Conservation (phyloP, 2,113 vertebrate genomes). For the Murina feae region DNA sequence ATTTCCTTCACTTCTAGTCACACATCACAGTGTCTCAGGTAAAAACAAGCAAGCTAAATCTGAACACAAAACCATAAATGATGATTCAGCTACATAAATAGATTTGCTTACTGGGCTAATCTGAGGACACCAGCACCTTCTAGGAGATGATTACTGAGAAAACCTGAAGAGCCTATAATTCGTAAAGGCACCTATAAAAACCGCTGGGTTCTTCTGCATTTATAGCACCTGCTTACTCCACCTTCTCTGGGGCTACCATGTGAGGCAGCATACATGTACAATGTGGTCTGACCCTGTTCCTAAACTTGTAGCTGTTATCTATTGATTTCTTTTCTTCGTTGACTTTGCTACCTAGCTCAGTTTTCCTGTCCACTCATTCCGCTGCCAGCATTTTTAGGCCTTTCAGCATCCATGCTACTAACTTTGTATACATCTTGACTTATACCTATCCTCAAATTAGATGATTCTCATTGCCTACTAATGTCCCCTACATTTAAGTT, state of each 20-base stretch:
- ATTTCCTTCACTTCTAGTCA: background rate
- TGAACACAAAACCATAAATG: background rate
- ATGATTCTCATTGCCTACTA: background rate
- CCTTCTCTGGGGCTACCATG: fast-evolving
- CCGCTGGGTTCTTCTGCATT: background rate
- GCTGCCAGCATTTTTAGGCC: background rate
- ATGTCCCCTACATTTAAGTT: fast-evolving
- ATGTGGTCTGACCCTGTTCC: background rate
- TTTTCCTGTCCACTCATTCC: background rate
- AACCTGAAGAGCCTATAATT: background rate
- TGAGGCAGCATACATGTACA: fast-evolving
- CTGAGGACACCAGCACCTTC: background rate
- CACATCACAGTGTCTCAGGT: background rate
- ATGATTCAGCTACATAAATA: background rate
- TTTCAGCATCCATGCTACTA: background rate
- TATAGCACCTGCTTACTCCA: background rate
- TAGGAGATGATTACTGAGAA: background rate
- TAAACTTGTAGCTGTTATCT: background rate
- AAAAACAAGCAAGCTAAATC: background rate
- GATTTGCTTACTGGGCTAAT: background rate
- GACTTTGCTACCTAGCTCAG: background rate
- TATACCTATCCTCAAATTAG: background rate
- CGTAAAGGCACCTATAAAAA: background rate
- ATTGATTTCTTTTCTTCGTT: background rate
- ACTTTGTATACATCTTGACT: background rate